phyloP scores from a whole-genome alignment of 2,113 vertebrate genomes.

The Tenebrosternarchus preto region DNA sequence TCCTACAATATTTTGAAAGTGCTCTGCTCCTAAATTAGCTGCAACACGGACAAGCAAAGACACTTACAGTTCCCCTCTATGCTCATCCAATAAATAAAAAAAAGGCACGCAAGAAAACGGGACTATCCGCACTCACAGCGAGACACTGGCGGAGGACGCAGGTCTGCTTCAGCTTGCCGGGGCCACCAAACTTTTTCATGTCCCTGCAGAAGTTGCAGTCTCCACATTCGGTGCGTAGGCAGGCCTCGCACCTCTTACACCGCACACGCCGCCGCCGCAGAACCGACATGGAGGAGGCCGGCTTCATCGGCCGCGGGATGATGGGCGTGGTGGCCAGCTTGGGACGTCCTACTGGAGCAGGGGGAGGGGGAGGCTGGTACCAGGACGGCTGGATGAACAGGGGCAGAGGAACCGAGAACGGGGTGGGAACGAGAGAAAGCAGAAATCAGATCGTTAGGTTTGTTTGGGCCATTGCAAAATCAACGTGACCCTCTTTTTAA shows the following conservation, averaged over 20 bases:
- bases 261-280: constrained; percentile 86
- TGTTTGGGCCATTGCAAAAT: neutral
- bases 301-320: constrained; percentile 67
- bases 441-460: neutral
- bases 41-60: neutral
- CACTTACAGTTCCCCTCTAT: neutral
- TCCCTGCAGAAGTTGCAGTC: constrained; percentile 92
- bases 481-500: neutral
- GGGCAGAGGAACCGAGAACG: neutral
- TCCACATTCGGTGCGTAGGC: constrained; percentile 90
- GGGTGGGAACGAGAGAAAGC: neutral
- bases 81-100: neutral
- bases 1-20: too few species aligned
- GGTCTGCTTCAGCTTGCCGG: constrained; percentile 93
- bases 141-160: constrained; percentile 91
- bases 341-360: constrained; percentile 55
- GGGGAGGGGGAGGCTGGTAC: constrained; percentile 73
- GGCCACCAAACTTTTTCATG: constrained; percentile 95
- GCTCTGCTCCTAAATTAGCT: neutral
- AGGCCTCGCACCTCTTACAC: constrained; percentile 89
- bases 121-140: constrained; percentile 74
- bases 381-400: constrained; percentile 70
- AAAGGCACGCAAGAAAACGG: neutral
- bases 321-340: constrained; percentile 70
- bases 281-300: constrained; percentile 83